These are phyloP conservation scores for Pogonognathellus flavescens DNA, from an alignment of 1,140 invertebrate species.

Conservation along the genomic window DNA sequence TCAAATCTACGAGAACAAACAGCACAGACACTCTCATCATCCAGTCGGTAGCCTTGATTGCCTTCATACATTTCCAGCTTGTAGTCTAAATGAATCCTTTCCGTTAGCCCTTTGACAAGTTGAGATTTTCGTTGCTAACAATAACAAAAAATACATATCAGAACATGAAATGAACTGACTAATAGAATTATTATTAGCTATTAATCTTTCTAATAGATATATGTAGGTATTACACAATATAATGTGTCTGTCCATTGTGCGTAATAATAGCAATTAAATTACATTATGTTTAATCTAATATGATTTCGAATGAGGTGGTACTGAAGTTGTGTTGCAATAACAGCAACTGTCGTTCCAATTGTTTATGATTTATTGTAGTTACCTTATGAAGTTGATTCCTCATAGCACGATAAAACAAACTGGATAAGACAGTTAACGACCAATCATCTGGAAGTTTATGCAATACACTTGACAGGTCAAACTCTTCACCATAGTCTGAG, in stretches of 20 bases:
- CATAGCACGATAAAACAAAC: constrained; percentile 44
- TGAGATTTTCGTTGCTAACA: constrained; percentile 46
- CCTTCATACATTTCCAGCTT: constrained; percentile 51
- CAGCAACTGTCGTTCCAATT: too few relatives aligned
- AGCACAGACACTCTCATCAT: constrained; percentile 62
- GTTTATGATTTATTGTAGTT: neutral
- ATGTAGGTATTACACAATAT: neutral
- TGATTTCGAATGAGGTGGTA: too few relatives aligned
- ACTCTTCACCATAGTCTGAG: constrained; percentile 61
- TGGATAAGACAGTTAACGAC: constrained; percentile 53
- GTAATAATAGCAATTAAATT: neutral
- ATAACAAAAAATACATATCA: constrained; percentile 18
- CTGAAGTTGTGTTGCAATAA: too few relatives aligned
- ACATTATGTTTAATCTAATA: too few relatives aligned
- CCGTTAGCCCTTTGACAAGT: constrained; percentile 49
- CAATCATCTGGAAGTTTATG: constrained; percentile 63
- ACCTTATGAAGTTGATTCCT: constrained; percentile 52
- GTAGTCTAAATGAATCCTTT: constrained; percentile 53
- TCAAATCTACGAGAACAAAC: constrained; percentile 57
- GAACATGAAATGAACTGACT: neutral
- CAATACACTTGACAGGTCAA: constrained; percentile 62
- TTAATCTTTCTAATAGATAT: constrained; percentile 8
- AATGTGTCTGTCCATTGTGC: neutral
- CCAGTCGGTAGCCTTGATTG: constrained; percentile 55
- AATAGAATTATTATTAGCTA: neutral